Evolutionary conservation across 2,113 vertebrate species (phyloP).

Genomic region (Equus przewalskii): DNA sequence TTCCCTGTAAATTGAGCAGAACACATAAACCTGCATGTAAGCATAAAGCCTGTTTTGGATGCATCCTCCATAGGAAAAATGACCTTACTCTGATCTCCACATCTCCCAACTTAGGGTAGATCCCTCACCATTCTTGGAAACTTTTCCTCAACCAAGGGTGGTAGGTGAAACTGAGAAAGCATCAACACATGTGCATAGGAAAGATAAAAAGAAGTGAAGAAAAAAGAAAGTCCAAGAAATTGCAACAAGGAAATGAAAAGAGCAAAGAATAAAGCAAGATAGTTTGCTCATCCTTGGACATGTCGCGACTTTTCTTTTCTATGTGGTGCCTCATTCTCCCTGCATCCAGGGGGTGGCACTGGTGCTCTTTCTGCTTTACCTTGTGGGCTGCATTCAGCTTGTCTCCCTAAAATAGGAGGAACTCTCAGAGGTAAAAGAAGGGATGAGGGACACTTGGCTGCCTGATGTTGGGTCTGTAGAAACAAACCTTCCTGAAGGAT

Average conservation of each 20-base stretch:
- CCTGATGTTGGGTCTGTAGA: background rate
- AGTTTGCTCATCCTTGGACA: background rate
- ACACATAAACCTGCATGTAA: background rate
- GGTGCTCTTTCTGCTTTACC: conserved; percentile 79
- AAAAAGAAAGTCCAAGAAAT: background rate
- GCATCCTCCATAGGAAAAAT: background rate
- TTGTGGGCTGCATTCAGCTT: background rate
- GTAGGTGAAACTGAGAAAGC: background rate
- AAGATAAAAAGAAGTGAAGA: background rate
- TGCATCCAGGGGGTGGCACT: conserved; percentile 83
- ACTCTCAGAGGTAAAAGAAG: conserved; percentile 7
- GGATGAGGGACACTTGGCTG: background rate
- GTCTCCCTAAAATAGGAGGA: conserved; percentile 37
- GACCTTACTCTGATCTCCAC: background rate
- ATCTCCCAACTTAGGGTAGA: background rate
- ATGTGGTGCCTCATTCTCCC: conserved; percentile 65
- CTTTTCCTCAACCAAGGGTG: background rate
- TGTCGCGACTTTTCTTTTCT: background rate
- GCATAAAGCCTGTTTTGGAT: background rate
- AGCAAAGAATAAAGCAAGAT: background rate
- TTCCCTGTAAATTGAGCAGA: background rate
- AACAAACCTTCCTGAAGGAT: conserved; percentile 20
- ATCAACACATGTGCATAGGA: background rate
- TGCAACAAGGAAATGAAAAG: background rate
- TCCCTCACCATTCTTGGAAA: background rate